Percentiles rank a stretch among this genome's conserved stretches.
phyloP scores from a whole-genome alignment of 1,140 invertebrate species.

The Meloidogyne chitwoodi region DNA sequence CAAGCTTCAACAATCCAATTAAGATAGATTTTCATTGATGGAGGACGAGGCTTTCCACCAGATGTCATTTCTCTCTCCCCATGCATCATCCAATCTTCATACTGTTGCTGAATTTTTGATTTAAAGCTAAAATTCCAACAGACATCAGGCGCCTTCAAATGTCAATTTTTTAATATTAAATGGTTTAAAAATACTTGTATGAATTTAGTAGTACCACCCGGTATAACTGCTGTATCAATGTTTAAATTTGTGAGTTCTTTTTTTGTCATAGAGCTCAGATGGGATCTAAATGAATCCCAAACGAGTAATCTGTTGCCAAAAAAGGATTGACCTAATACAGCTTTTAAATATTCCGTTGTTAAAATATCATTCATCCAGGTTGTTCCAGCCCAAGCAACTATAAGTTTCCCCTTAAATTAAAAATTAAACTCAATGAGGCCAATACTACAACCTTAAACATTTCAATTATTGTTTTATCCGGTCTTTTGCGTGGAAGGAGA shows the following conservation, averaged over 20 bases:
- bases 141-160: no score
- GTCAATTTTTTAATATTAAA: no score
- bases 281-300: slow-evolving; percentile 20
- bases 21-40: no score
- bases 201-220: slow-evolving; percentile 7
- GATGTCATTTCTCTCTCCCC: no score
- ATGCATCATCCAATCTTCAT: no score
- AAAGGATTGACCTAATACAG: neutral
- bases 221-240: neutral
- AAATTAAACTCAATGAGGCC: no score
- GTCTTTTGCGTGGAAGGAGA: neutral
- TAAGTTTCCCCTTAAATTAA: neutral
- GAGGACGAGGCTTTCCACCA: no score
- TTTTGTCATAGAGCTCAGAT: neutral
- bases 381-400: neutral
- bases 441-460: neutral
- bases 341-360: slow-evolving; percentile 3
- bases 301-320: slow-evolving; percentile 14
- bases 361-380: slow-evolving; percentile 5
- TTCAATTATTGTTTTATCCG: neutral
- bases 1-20: no score
- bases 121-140: no score
- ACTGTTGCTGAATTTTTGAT: no score
- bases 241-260: neutral
- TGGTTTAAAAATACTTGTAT: slow-evolving; percentile 1